Evolutionary conservation across 1,140 invertebrate species (phyloP).

Genomic region (Platyura marginata): DNA sequence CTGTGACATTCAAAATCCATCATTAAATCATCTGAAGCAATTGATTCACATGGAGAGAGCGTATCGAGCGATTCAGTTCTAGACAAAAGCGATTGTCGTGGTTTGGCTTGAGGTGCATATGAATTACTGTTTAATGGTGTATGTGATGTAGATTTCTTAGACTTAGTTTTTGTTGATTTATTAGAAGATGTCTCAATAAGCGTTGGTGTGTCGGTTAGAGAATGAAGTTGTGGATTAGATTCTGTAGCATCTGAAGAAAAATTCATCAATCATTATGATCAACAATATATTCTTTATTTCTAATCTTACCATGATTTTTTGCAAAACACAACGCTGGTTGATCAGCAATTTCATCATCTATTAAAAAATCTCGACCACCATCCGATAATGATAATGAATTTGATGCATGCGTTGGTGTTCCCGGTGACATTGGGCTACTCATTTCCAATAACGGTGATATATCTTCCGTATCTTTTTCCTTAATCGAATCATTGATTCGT

Average conservation of each 20-base stretch:
- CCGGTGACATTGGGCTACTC: constrained; percentile 36
- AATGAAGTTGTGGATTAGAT: constrained; percentile 1
- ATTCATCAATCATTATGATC: not conserved
- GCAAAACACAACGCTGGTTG: constrained; percentile 68
- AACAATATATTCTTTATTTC: not conserved
- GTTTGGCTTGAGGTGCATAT: not conserved
- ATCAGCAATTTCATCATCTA: constrained; percentile 81
- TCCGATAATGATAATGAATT: constrained; percentile 53
- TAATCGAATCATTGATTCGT: constrained; percentile 17
- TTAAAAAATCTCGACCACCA: constrained; percentile 51
- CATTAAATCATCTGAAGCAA: constrained; percentile 67
- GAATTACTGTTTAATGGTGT: constrained; percentile 7
- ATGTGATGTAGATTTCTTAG: constrained; percentile 9
- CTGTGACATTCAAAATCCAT: constrained; percentile 61
- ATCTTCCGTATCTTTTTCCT: constrained; percentile 21
- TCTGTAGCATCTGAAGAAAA: not conserved
- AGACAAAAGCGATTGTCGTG: constrained; percentile 18
- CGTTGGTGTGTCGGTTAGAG: constrained; percentile 15
- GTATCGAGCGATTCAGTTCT: constrained; percentile 51
- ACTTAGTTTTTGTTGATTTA: not conserved
- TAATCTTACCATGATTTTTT: constrained; percentile 23
- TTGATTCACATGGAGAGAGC: constrained; percentile 54
- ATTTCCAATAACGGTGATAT: constrained; percentile 19
- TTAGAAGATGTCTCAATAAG: constrained; percentile 16
- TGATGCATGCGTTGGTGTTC: constrained; percentile 56